Base-by-base conservation (phyloP, 2,888 invertebrate genomes). In the Pandemis cinnamomeana region DNA sequence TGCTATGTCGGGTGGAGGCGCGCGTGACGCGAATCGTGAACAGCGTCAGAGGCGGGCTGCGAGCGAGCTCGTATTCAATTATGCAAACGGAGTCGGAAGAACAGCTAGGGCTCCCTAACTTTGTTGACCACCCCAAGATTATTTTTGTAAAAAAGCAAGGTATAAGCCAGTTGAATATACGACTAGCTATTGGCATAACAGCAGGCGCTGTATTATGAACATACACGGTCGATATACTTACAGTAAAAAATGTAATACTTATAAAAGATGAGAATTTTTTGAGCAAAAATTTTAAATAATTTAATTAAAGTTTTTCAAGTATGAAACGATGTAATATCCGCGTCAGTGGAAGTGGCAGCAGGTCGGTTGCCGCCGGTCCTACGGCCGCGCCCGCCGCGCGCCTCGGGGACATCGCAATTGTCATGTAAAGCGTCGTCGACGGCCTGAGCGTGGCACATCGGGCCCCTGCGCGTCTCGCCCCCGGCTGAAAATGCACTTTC, bases 401-500 rank as follows among this genome's bases (percentile, higher is more conserved):
- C 90, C 91, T 85, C 81, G 81, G 91, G 90, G 91, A 90, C 87
- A 83, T 87, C 79, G 88, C 90, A 90, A 92, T 93, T 92, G 92
- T 92, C 91, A 92, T 92, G 91, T 92, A 91, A 91, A 92, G 87
- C 88, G 87, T 86, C 81, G 87, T 85, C 81, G 86, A 79, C 84
- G 85, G 85, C 85, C 83, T 82, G 83, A 87, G 83, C 84, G 86
- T 82, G 84, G 83, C 84, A 84, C 83, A 82, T 83, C 83, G 86
- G 80, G 83, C 81, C 82, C 71, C 67, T 72, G 53, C 80, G 82
- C 81, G 83, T 82, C 81, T 84, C 84, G 91, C 92, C 92, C 85
- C 86, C 79, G 91, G 93, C 92, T 85, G 88, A 89, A 93, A 94
- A 91, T 93, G 92, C 93, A 93, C 93, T 93, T 92, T 91, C 88